phyloP scores from a whole-genome alignment of 2,113 vertebrate genomes.

The Strigops habroptila region DNA sequence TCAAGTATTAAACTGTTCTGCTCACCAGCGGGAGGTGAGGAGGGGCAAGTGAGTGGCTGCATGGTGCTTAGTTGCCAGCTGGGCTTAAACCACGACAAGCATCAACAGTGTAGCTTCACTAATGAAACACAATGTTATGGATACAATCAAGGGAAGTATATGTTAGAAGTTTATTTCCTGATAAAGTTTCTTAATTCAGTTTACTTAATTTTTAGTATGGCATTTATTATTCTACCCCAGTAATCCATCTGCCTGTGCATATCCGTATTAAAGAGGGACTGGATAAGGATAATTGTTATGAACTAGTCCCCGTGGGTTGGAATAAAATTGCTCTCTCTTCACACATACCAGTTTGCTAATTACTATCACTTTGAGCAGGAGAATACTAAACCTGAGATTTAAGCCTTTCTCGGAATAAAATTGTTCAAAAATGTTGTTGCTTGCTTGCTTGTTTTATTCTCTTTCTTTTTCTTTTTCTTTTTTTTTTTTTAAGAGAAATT shows the following conservation, averaged over 20 bases:
- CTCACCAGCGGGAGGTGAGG: neutral
- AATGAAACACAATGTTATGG: neutral
- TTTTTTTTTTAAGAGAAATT: neutral
- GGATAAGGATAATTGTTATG: neutral
- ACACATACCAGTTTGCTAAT: neutral
- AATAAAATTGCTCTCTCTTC: neutral
- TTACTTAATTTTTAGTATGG: neutral
- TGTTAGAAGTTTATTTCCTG: neutral
- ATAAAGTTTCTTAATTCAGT: neutral
- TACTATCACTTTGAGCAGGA: neutral
- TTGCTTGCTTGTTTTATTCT: neutral
- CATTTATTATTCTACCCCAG: neutral
- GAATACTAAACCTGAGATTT: neutral
- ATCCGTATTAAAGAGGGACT: constrained; percentile 1
- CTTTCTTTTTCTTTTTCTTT: neutral
- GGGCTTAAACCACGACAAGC: neutral
- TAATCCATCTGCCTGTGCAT: neutral
- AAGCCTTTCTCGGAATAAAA: neutral
- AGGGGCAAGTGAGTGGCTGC: neutral
- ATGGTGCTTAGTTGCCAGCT: neutral
- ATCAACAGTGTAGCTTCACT: neutral
- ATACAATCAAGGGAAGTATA: neutral
- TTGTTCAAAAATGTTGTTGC: neutral
- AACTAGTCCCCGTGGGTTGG: neutral
- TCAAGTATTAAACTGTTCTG: neutral